Conservation (phyloP, 2,113 vertebrate species). For the Crocuta crocuta region DNA sequence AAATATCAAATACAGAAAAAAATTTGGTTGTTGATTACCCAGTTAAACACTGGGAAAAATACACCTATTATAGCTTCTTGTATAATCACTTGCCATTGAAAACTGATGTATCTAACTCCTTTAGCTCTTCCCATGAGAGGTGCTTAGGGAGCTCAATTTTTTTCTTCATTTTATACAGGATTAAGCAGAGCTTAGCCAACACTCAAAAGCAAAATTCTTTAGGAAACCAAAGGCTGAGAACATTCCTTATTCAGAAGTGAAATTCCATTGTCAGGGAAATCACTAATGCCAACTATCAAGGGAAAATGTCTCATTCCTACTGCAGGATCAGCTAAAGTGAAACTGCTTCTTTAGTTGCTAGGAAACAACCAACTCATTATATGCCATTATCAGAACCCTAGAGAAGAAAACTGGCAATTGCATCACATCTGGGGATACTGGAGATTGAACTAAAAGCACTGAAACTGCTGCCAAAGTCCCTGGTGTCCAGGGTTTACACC, state of each 20-base stretch:
- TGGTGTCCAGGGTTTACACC: neutral
- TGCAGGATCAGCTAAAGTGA: conserved; percentile 66
- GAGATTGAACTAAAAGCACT: conserved; percentile 59
- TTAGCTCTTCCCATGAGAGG: conserved; percentile 58
- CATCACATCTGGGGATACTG: conserved; percentile 80
- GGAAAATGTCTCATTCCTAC: conserved; percentile 69
- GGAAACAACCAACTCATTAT: conserved; percentile 84
- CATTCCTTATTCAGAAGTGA: conserved; percentile 74
- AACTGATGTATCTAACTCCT: conserved; percentile 60
- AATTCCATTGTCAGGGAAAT: conserved; percentile 81
- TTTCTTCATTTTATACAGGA: conserved; percentile 68
- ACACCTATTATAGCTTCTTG: conserved; percentile 40
- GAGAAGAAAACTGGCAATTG: conserved; percentile 80
- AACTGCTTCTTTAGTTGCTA: conserved; percentile 84
- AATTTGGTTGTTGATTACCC: conserved; percentile 62
- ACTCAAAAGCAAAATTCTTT: conserved; percentile 75
- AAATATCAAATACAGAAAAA: conserved; percentile 61
- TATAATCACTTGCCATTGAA: conserved; percentile 58
- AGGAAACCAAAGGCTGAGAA: conserved; percentile 73
- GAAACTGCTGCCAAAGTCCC: conserved; percentile 73
- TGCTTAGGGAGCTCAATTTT: conserved; percentile 15
- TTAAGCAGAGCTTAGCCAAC: conserved; percentile 64
- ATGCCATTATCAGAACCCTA: conserved; percentile 74
- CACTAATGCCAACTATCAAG: conserved; percentile 76
- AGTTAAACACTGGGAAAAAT: conserved; percentile 63